These are phyloP conservation scores for Procavia capensis DNA, from an alignment of 2,113 vertebrate genomes.

Conservation along the genomic window DNA sequence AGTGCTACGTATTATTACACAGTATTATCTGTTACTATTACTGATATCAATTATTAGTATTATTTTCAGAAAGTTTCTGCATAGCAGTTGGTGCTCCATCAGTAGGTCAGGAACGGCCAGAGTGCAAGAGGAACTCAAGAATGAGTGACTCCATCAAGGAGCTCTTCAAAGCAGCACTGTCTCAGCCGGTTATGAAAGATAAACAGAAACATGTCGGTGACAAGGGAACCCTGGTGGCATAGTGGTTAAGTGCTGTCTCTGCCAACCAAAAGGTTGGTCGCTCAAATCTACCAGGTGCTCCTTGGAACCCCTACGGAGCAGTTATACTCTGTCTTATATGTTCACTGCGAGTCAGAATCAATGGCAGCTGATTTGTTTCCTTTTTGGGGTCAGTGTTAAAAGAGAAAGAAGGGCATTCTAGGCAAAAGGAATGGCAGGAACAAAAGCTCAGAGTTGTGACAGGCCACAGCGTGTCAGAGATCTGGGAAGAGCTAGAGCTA, in stretches of 20 bases:
- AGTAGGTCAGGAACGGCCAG: background rate
- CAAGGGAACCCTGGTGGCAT: no score
- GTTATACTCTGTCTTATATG: no score
- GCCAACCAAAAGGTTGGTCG: no score
- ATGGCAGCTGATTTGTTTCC: no score
- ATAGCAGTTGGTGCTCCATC: background rate
- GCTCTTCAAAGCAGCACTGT: rapidly evolving
- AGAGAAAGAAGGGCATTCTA: background rate
- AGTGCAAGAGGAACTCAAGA: background rate
- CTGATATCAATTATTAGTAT: background rate
- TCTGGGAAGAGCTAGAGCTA: background rate
- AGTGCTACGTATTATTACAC: background rate
- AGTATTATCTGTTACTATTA: background rate
- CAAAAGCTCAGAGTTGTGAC: background rate
- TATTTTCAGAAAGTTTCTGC: constrained; percentile 33
- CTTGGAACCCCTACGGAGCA: no score
- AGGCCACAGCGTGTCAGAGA: background rate
- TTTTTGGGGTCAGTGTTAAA: no score
- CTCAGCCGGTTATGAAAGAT: background rate
- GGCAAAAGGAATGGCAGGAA: background rate
- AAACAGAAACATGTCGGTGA: background rate
- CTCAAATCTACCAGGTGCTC: no score
- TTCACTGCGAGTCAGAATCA: no score
- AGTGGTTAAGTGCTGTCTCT: no score
- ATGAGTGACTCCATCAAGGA: background rate